phyloP scores from a whole-genome alignment of 2,888 invertebrate species.

The Drosophila birchii region DNA sequence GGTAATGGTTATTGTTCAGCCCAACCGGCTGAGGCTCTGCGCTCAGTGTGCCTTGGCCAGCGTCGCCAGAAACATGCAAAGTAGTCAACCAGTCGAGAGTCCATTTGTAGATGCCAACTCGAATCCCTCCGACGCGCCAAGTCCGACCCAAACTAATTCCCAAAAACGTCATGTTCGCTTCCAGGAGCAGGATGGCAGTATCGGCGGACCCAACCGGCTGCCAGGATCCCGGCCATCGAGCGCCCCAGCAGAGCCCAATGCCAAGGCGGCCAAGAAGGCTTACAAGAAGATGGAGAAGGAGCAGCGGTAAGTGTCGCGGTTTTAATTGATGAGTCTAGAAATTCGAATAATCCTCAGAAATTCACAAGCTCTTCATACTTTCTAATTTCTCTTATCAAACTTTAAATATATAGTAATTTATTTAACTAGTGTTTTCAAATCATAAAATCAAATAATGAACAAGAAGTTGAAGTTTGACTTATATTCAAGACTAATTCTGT shows the following conservation, averaged over 20 bases:
- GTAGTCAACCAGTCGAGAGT: conserved; percentile 14
- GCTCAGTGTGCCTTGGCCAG: conserved; percentile 52
- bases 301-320: conserved; percentile 75
- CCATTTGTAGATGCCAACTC: conserved; percentile 9
- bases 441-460: too few species aligned
- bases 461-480: neutral
- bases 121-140: conserved; percentile 5
- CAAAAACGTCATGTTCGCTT: conserved; percentile 74
- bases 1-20: conserved; percentile 7
- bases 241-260: conserved; percentile 84
- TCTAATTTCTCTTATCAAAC: too few species aligned
- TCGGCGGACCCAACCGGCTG: conserved; percentile 54
- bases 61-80: conserved; percentile 61
- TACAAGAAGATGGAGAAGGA: conserved; percentile 85
- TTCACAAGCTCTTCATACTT: neutral
- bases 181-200: conserved; percentile 83
- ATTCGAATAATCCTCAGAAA: too few species aligned
- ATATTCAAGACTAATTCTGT: neutral
- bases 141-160: conserved; percentile 32
- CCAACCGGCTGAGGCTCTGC: neutral
- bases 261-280: conserved; percentile 84
- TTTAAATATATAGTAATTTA: neutral
- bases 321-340: neutral
- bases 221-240: conserved; percentile 84
- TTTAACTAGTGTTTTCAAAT: too few species aligned